Base-by-base conservation (phyloP, 2,113 vertebrate species). In the Dendropsophus ebraccatus region DNA sequence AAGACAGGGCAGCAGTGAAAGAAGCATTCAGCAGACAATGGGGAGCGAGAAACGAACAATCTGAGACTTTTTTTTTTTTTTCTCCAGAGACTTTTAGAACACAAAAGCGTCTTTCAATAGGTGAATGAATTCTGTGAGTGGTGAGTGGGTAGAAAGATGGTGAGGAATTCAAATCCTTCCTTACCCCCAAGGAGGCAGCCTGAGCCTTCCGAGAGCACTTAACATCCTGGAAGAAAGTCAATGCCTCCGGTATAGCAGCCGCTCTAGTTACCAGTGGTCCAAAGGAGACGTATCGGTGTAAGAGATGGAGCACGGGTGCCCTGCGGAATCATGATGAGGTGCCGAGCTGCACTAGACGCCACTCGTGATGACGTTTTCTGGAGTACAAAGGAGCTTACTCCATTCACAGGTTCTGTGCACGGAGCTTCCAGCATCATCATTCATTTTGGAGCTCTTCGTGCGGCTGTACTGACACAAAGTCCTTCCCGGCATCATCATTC, bases 21-120 rank as follows among this genome's bases (percentile, higher is more conserved):
- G 85, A 87, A 87, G 78, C 85, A 81, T 87, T 87, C 85, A 74
- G 37, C 52, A 74, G 85, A 87, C 85, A 87, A 87, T 87, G 54
- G 84, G 76, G 62, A 86, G 72, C 21, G 14, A 30, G 56, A 87
- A 87, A 87, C 30, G 85, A 87, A 87, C 85, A 81, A 87, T 87
- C 35, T 49, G 19, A 87, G 85, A 56, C 49, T 30, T 69, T 69
- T 87, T 74, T 69, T 69, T 87, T 74, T 86, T 21, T 76, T 58
- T 75, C 47, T 49, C 84, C 23, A 58, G 70, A 86, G 84, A 70
- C 84, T 81, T 80, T 45, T 11, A 81, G 35, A 80, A 86, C 62
- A 86, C 76, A 87, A 86, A 81, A 69, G 77, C 35, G 32, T 35
- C 67, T 72, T 70, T 49, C 37, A 81, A 74, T 81, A 74, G 85